Conservation (phyloP, 2,888 invertebrate species). For the Limnephilus lunatus region DNA sequence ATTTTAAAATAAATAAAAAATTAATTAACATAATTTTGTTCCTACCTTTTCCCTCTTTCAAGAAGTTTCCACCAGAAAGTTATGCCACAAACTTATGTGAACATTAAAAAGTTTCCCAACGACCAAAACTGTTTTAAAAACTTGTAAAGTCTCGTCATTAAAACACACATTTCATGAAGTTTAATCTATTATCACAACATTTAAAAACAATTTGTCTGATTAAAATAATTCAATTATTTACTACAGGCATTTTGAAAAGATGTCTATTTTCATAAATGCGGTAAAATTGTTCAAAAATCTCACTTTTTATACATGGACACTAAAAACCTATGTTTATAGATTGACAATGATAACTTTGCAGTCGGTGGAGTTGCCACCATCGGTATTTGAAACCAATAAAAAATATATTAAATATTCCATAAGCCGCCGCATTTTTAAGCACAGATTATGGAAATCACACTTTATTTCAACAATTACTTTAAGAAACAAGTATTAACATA, state of each 20-base stretch:
- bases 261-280: no score
- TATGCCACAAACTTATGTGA: background rate
- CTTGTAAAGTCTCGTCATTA: background rate
- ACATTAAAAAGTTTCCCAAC: background rate
- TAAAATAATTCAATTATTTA: background rate
- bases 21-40: background rate
- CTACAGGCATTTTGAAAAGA: background rate
- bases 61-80: background rate
- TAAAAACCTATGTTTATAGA: background rate
- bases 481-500: no score
- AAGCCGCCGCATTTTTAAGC: no score
- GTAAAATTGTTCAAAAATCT: background rate
- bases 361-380: background rate
- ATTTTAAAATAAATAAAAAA: background rate
- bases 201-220: background rate
- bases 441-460: no score
- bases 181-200: background rate
- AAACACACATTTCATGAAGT: background rate
- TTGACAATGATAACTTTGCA: background rate
- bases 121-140: slow-evolving; percentile 14
- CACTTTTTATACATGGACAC: slow-evolving; percentile 41
- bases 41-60: background rate
- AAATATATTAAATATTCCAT: no score
- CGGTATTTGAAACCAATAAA: no score
- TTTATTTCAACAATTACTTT: no score